Base-by-base conservation (phyloP, 1,140 invertebrate species). In the Steinernema khuongi region DNA sequence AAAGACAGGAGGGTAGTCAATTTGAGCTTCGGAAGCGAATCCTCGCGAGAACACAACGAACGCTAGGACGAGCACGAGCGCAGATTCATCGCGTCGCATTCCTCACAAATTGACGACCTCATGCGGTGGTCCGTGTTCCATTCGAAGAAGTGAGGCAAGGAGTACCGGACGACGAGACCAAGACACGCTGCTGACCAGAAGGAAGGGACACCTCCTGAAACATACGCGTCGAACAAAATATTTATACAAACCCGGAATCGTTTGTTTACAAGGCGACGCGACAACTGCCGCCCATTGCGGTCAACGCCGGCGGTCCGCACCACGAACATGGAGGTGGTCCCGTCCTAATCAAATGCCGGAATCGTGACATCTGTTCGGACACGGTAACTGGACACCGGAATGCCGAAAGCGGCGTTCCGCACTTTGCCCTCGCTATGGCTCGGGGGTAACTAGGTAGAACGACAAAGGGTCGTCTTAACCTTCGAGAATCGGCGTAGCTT, bases 21-120 rank as follows among this genome's bases (percentile, higher is more conserved):
- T n/a, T 41, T 7, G 7, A 11, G 36, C 36, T 41, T 7, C 36
- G 7, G 36, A 7, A 11, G 36, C 36, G n/a, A 7, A 11, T 41
- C 36, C 36, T 7, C 7, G 36, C 36, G 36, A 41, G 22, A 60
- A 22, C 4, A 60, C 11, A 14, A 60, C 11, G 26, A 11, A 60
- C 50, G 50, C 50, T 60, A 60, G 7, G 22, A 60, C 50, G 19
- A 60, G 50, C 50, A 60, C 50, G 22, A 60, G 50, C 50, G 50
- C 50, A 60, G 50, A 60, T 60, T 60, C 50, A 60, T 60, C 50
- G 50, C 50, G 50, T 60, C 50, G 50, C 50, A 60, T 60, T 60
- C 50, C 50, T 60, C 50, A 60, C 7, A 7, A 60, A 60, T 60
- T 22, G 50, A 60, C 50, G 50, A 60, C 50, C 50, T 60, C 50